Base-by-base conservation (phyloP, 2,797 vertebrate species). In the Aeoliscus strigatus region DNA sequence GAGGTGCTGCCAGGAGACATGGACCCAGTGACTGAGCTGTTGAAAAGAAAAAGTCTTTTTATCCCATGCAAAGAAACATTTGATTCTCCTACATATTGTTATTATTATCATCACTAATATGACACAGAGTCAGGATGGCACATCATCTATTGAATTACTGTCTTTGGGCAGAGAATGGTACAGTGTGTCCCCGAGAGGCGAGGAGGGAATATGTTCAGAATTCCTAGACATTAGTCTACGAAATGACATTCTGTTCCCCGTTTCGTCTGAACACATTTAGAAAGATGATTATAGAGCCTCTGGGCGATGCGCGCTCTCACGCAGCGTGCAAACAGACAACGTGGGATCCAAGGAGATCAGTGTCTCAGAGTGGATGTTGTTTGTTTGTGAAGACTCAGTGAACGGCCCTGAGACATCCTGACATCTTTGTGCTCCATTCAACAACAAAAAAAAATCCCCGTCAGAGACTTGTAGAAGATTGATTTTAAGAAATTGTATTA, bases 1-100 rank as follows among this genome's bases (percentile, higher is more conserved):
- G 92, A 94, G 41, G 90, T 90, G 1, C 89, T 93, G 47, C 91
- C 86, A 52, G 91, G 91, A 78, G 91, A 93, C 84, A 91, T 88
- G 52, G 92, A 92, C 68, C 92, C 90, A 42, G 91, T 91, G 76
- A 91, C 91, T 26, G 91, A 91, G 80, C 92, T 96, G 86, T 21
- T n/a, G n/a, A n/a, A n/a, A n/a, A n/a, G n/a, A n/a, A n/a, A n/a
- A n/a, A n/a, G n/a, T n/a, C n/a, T n/a, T n/a, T n/a, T n/a, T n/a
- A n/a, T n/a, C n/a, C n/a, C n/a, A 71, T 36, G 43, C 46, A 48
- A 21, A 51, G 48, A 52, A 51, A 60, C 41, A 57, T 67, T 78
- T 77, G 71, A 85, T 80, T 80, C 80, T 62, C 53, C 63, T 76
- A 59, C 86, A 90, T 86, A 77, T 82, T 89, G 86, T 86, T 86